These are phyloP conservation scores for Cossypha heuglini DNA, from an alignment of 2,797 vertebrate genomes.

Conservation along the genomic window DNA sequence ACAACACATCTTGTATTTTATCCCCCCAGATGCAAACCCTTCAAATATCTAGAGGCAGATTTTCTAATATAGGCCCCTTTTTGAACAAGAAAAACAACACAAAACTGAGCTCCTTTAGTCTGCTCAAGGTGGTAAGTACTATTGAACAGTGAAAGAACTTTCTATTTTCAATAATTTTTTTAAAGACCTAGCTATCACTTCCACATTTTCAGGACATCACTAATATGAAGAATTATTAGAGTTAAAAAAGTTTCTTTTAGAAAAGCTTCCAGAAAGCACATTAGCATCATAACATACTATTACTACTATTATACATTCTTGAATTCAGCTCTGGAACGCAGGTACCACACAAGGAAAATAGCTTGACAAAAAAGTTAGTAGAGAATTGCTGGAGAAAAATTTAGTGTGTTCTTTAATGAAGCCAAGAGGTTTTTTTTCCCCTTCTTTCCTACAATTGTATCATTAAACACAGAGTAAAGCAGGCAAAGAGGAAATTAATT, in stretches of 20 bases:
- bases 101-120: background rate
- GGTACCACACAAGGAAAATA: background rate
- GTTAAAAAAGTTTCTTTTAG: background rate
- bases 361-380: background rate
- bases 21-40: background rate
- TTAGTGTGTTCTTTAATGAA: background rate
- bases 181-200: background rate
- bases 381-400: background rate
- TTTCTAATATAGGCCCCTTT: background rate
- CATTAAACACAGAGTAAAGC: conserved; percentile 70
- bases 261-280: background rate
- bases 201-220: background rate
- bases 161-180: background rate
- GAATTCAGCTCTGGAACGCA: background rate
- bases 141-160: background rate
- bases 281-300: too few species aligned
- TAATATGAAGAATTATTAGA: background rate
- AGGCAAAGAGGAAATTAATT: conserved; percentile 57
- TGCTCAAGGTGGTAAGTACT: background rate
- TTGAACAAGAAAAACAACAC: background rate
- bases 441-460: background rate
- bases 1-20: background rate
- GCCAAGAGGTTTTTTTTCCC: background rate
- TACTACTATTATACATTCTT: background rate
- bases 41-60: background rate